Evolutionary conservation across 2,888 invertebrate species (phyloP), one percentile per base, ranked within the genome.

Genomic region (Drosophila melanosoma): DNA sequence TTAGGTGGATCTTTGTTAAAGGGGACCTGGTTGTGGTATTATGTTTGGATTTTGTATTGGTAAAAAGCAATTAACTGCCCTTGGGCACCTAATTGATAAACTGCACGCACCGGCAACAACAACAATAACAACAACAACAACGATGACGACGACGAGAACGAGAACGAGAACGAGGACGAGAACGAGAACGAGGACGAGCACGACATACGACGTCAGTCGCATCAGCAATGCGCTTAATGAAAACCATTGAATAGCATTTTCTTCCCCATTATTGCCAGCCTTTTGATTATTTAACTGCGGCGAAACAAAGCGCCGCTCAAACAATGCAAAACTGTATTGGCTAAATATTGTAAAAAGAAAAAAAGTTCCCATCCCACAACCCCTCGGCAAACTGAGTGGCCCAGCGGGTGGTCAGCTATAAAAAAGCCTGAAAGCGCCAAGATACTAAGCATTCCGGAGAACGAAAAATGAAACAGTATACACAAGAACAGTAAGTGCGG

Each of bases 31-130:
- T 20, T 12, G 12, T 20, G 17, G 32, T 4, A 26, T 29, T 15
- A 15, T 51, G 54, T 26, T 8, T 36, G 45, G 29, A 48, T 33
- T 40, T 40, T 48, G 45, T 64, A 69, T 70, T 73, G 79, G 68
- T 54, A 82, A 82, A 80, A 80, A 82, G 83, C 89, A 85, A 85
- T 85, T 85, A 89, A 87, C 86, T 89, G 74, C 58, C 70, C 81
- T 62, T 40, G 32, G 85, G 76, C 81, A 69, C 77, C 90, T 85
- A 85, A 85, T 85, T 85, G 85, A 89, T 89, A 80, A 85, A 74
- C 88, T 89, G 88, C 80, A 87, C 87, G 85, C 80, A 74, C 42
- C 68, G 38, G 35, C 57, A 42, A 54, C 20, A 57, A 8, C 48
- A 38, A 65, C n/a, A 32, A 65, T n/a, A 32, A 40, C 36, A 38